Base-by-base conservation (phyloP, 2,113 vertebrate species). In the Holacanthus passer region DNA sequence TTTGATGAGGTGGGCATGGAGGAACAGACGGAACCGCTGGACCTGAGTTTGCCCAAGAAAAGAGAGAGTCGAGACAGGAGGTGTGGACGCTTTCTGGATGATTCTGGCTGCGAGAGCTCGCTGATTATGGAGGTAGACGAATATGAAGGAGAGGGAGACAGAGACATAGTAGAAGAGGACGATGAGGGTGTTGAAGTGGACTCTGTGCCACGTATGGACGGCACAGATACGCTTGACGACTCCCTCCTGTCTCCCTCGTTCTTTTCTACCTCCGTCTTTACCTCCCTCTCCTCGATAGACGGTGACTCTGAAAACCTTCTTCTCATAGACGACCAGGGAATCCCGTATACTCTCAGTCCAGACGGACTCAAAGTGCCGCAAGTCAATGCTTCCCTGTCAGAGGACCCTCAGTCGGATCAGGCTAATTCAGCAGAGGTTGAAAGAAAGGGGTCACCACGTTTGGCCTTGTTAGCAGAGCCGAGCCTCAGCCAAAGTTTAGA, bases 121-220 rank as follows among this genome's bases (percentile, higher is more conserved):
- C 79, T 95, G 76, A 92, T 95, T 11, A 95, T 96, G 94, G 95
- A 96, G 79, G 95, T 96, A 17, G 95, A 96, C 60, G 95, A 96
- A 73, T 94, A 95, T 3, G 94, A 94, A 43, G 94, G 95, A 62
- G 92, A 95, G 2, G 92, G 91, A 53, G 92, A 94, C 79, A 64
- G 91, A 86, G 91, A 94, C 55, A 47, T 91, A 4, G 94, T 95
- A 7, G 94, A 95, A 47, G 94, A 94, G 50, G 92, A 95, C 3
- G 87, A 93, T 2, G 87, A 78, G 0, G 85, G 85, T 0, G 63
- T 81, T 2, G 59, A 17, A 62, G 69, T 69, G 27, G 68, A 20
- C 55, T 66, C 81, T 47, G 62, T 65, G 59, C 43, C 50, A 10
- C 56, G 1, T 31, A 19, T 22, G 43, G 71, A 72, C 2, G 56